Evolutionary conservation across 1,140 invertebrate species (phyloP).

Genomic region (Cydia splendana): DNA sequence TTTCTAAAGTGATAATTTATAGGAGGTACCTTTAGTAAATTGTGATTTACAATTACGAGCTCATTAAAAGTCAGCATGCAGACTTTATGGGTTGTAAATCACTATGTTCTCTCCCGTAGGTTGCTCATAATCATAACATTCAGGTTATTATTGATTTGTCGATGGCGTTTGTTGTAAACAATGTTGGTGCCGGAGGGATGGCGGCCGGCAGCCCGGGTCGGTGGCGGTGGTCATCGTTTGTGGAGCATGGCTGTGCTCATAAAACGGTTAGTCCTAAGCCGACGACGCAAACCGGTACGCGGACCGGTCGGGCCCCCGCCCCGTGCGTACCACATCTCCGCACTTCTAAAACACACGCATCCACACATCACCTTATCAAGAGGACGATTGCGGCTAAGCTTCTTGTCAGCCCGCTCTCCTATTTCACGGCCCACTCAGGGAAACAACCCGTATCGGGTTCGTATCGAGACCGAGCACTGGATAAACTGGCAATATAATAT

Average conservation of each 20-base stretch:
- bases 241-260: conserved; percentile 73
- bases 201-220: conserved; percentile 44
- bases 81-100: neutral
- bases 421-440: conserved; percentile 61
- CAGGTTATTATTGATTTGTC: neutral
- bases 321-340: conserved; percentile 40
- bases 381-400: conserved; percentile 67
- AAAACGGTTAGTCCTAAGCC: conserved; percentile 74
- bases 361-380: conserved; percentile 70
- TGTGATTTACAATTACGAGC: neutral
- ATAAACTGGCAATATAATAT: conserved; percentile 67
- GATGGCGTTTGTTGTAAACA: neutral
- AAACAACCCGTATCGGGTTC: conserved; percentile 63
- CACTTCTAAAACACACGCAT: conserved; percentile 70
- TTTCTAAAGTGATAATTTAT: conserved; percentile 17
- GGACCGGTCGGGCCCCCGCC: conserved; percentile 63
- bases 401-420: conserved; percentile 65
- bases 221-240: conserved; percentile 63
- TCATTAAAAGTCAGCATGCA: conserved; percentile 4
- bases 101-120: neutral
- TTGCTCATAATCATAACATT: neutral
- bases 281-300: conserved; percentile 72
- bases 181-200: conserved; percentile 47
- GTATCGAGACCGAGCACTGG: conserved; percentile 54
- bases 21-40: neutral